phyloP scores from a whole-genome alignment of 2,888 invertebrate species.

The Pimpla rufipes region DNA sequence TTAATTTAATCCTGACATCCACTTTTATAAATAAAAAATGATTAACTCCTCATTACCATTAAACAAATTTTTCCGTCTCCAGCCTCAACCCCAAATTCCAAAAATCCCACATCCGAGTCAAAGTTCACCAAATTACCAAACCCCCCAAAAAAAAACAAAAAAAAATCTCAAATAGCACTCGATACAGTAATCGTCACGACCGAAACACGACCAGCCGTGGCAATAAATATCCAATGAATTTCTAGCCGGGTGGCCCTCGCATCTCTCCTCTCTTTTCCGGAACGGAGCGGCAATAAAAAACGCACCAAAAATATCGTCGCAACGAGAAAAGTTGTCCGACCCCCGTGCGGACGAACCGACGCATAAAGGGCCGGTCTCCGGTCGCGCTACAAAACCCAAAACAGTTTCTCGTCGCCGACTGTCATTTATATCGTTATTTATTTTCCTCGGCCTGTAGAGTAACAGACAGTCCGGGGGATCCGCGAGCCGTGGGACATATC shows the following conservation, averaged over 20 bases:
- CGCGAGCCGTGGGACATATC: constrained; percentile 45
- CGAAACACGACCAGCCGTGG: constrained; percentile 78
- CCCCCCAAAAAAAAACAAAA: constrained; percentile 14
- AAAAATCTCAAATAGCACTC: constrained; percentile 36
- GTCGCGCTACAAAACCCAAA: constrained; percentile 84
- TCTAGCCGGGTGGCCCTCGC: constrained; percentile 79
- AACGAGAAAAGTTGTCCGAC: too few species aligned
- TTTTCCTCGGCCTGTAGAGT: constrained; percentile 74
- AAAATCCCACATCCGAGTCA: too few species aligned
- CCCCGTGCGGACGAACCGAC: too few species aligned
- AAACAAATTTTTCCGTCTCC: too few species aligned
- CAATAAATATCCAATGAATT: constrained; percentile 85
- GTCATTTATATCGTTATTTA: constrained; percentile 84
- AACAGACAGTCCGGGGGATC: constrained; percentile 65
- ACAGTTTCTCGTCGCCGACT: constrained; percentile 83
- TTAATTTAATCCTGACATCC: too few species aligned
- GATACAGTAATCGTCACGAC: constrained; percentile 74
- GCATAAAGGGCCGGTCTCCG: constrained; percentile 76
- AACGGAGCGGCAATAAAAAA: constrained; percentile 65
- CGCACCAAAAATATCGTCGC: constrained; percentile 66
- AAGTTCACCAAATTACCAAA: too few species aligned
- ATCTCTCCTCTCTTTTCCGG: constrained; percentile 72
- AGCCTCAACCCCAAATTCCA: too few species aligned
- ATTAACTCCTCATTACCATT: too few species aligned
- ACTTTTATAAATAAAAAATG: too few species aligned